These are phyloP conservation scores for Tachuris rubrigastra DNA, from an alignment of 2,113 vertebrate genomes.

Conservation along the genomic window DNA sequence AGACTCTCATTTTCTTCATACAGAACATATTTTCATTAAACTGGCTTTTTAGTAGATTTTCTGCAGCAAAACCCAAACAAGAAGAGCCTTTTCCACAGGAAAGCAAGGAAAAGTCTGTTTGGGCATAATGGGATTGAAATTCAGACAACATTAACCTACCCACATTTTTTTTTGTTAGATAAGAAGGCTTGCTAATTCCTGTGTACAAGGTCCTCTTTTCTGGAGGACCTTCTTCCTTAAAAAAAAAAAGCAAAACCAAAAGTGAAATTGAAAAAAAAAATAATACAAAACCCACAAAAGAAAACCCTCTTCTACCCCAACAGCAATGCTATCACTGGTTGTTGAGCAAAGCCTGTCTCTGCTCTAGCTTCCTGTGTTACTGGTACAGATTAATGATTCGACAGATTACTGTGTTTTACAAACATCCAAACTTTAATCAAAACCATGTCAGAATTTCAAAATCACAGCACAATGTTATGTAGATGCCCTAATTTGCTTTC, in stretches of 20 bases:
- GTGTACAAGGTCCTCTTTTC: neutral
- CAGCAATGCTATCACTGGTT: neutral
- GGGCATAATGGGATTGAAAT: neutral
- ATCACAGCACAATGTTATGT: neutral
- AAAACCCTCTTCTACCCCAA: neutral
- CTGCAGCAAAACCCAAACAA: neutral
- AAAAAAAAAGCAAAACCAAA: neutral
- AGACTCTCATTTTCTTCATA: neutral
- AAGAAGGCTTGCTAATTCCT: neutral
- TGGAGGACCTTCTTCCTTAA: neutral
- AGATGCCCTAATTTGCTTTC: conserved; percentile 3
- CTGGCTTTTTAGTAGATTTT: neutral
- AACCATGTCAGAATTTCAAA: neutral
- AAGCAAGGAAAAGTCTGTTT: neutral
- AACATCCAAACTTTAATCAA: conserved; percentile 22
- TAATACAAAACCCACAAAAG: neutral
- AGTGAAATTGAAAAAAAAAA: neutral
- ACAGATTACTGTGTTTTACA: conserved; percentile 3
- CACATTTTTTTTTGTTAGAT: neutral
- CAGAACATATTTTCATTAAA: neutral
- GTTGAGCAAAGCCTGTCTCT: neutral
- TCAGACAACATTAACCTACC: neutral
- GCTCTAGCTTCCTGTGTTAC: neutral
- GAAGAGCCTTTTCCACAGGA: neutral
- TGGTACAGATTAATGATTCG: conserved; percentile 14